These are phyloP conservation scores for Trididemnum clinides DNA, from an alignment of 23 tunicate species.

Conservation along the genomic window DNA sequence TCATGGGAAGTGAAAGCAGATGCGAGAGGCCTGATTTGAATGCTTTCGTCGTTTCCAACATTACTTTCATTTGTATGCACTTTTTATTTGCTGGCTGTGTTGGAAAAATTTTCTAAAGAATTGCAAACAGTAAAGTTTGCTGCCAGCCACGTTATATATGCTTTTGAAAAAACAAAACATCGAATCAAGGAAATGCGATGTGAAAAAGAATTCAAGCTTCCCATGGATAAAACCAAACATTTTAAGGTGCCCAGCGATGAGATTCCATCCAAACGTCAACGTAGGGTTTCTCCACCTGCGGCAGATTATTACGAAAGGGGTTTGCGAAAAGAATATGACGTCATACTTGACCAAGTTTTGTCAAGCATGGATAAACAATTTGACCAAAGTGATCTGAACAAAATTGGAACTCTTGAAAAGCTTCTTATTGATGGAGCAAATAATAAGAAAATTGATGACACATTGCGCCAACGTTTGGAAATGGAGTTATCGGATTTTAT, in stretches of 20 bases:
- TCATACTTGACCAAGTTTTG: conserved; percentile 26
- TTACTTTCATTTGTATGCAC: conserved; percentile 20
- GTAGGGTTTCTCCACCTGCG: conserved; percentile 9
- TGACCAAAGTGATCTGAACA: conserved; percentile 31
- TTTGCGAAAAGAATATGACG: conserved; percentile 30
- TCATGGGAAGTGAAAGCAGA: conserved; percentile 36
- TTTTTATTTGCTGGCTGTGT: conserved; percentile 22
- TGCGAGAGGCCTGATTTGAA: conserved; percentile 32
- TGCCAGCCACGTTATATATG: conserved; percentile 28
- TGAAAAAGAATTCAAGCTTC: conserved; percentile 22
- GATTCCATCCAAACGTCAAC: conserved; percentile 26
- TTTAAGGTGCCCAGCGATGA: conserved; percentile 22
- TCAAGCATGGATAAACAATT: conserved; percentile 22
- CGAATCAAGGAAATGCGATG: conserved; percentile 29
- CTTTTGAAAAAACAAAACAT: conserved; percentile 26
- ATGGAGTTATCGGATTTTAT: conserved; percentile 12
- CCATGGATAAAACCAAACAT: conserved; percentile 20
- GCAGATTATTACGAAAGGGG: conserved; percentile 30
- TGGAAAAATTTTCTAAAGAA: conserved; percentile 27
- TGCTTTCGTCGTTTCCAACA: conserved; percentile 36
- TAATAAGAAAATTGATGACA: conserved; percentile 20
- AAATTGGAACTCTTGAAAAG: conserved; percentile 13
- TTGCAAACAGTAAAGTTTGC: conserved; percentile 33
- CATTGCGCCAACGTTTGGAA: conserved; percentile 35
- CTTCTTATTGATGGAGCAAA: conserved; percentile 30